Conservation (phyloP, 2,113 vertebrate genomes). For the Ptilonorhynchus violaceus region DNA sequence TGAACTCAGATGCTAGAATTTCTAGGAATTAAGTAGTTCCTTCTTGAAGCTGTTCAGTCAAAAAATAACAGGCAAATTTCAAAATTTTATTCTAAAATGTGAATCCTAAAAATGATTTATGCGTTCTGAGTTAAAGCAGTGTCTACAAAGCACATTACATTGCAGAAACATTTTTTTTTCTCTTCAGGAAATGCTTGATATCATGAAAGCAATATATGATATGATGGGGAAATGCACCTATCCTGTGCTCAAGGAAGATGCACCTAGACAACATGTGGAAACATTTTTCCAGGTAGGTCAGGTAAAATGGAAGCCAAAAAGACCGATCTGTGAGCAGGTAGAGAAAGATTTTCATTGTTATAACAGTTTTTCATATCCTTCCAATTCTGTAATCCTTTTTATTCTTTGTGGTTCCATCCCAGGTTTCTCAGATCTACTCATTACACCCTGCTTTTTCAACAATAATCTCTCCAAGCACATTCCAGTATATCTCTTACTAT, state of each 20-base stretch:
- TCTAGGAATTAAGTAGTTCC: background rate
- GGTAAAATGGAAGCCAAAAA: background rate
- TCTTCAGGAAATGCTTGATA: constrained; percentile 95
- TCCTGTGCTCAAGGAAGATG: constrained; percentile 91
- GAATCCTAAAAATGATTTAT: background rate
- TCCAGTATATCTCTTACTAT: background rate
- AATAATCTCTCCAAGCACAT: background rate
- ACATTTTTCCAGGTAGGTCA: constrained; percentile 90
- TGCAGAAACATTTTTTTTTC: background rate
- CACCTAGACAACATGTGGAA: constrained; percentile 93
- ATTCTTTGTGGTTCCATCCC: background rate
- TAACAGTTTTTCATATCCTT: background rate
- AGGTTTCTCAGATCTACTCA: background rate
- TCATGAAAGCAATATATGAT: constrained; percentile 98
- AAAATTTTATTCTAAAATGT: background rate
- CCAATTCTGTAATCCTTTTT: background rate
- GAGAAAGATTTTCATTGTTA: background rate
- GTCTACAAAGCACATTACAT: background rate
- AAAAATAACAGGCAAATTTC: background rate
- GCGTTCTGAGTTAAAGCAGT: background rate
- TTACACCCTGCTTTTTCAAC: background rate
- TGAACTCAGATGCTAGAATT: background rate
- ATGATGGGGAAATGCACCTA: constrained; percentile 99
- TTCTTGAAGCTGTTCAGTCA: background rate
- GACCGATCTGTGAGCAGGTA: background rate